Evolutionary conservation across 2,113 vertebrate genomes (phyloP), one percentile per base, ranked within the genome.

Genomic region (Nansenia antarctica): DNA sequence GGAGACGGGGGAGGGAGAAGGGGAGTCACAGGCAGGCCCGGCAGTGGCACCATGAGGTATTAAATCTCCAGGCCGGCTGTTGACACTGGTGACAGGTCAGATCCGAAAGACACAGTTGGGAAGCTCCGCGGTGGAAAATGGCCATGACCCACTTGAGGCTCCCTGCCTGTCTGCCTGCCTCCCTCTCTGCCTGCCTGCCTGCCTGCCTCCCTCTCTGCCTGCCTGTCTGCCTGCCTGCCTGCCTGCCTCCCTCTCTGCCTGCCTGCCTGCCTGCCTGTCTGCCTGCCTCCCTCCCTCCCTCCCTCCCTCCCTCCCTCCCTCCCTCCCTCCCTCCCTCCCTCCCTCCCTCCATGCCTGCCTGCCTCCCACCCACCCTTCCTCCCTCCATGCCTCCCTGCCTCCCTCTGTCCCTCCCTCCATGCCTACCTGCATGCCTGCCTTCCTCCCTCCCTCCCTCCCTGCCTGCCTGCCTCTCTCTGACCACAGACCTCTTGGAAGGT

Each of bases 31-130:
- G 78, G 81, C 71, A 74, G 60, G 20, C 77, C 62, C 0, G 8
- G 32, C 78, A 69, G 68, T 84, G 82, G 85, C 85, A 83, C 84
- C 80, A 75, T 64, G 27, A 71, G 79, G 34, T 82, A 79, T 71
- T 90, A 92, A 91, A 90, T 88, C 86, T 77, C 45, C n/a, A 27
- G 9, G 7, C 20, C 37, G 74, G 77, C 85, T 89, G 88, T 83
- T 90, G 90, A 91, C 88, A 90, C 5, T 37, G 74, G 52, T 86
- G 83, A 87, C 79, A 77, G 72, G 71, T 77, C 75, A 78, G 80
- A 84, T 87, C 80, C 79, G 57, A 81, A 86, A 86, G n/a, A 87
- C 87, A 86, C 74, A 65, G 82, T 82, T 76, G 79, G 84, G 82
- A 82, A 83, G 77, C 64, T 1, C 65, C 34, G 54, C 66, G 63